Evolutionary conservation across 2,797 vertebrate genomes (phyloP).

Genomic region (Xiphorhynchus erythropygius): DNA sequence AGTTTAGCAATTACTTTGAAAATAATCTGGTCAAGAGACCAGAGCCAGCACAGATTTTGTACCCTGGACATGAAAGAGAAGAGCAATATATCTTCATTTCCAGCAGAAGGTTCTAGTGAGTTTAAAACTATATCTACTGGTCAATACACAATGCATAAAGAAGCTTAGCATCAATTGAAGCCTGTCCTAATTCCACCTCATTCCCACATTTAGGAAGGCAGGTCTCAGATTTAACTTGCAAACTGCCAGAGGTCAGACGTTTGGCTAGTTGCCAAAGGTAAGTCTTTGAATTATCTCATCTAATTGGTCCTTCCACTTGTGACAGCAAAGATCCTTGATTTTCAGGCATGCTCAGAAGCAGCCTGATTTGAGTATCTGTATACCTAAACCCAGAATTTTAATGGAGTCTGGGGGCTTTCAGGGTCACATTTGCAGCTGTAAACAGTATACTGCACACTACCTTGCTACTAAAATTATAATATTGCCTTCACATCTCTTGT

Average conservation of each 20-base stretch:
- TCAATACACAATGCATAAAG: rapidly evolving
- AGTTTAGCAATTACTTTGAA: background rate
- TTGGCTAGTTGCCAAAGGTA: background rate
- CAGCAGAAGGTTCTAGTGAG: background rate
- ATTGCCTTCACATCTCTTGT: background rate
- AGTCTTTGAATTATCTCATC: background rate
- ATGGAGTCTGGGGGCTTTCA: background rate
- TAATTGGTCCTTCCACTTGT: background rate
- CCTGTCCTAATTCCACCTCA: background rate
- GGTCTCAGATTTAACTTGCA: background rate
- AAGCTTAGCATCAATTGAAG: background rate
- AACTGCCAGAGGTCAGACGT: background rate
- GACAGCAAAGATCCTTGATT: background rate
- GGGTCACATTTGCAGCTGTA: background rate
- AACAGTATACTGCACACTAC: background rate
- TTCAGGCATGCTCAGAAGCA: background rate
- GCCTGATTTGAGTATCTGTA: background rate
- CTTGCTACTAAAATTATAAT: background rate
- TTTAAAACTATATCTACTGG: background rate
- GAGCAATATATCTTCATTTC: background rate
- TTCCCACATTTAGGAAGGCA: background rate
- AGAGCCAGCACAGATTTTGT: background rate
- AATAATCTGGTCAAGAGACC: background rate
- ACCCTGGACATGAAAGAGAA: background rate
- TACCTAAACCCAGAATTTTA: background rate